Percentiles rank a stretch among this genome's conserved stretches.
phyloP scores from a whole-genome alignment of 2,888 invertebrate genomes.

The Myathropa florea region DNA sequence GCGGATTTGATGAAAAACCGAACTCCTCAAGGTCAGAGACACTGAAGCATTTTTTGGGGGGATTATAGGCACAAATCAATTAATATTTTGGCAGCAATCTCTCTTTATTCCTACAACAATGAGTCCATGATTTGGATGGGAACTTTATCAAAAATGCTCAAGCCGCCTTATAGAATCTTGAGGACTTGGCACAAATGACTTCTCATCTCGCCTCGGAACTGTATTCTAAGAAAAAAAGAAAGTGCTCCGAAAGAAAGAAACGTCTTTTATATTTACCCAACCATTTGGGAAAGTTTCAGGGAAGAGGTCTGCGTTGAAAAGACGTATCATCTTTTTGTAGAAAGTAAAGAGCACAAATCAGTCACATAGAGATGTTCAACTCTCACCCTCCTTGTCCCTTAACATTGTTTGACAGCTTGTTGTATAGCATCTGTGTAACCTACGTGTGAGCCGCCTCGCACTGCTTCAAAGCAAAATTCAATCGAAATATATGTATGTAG shows the following conservation, averaged over 20 bases:
- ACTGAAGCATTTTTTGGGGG: not conserved
- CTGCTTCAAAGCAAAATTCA: too few relatives aligned
- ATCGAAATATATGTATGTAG: too few relatives aligned
- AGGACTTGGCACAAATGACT: not conserved
- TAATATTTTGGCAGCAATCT: not conserved
- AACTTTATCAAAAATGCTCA: not conserved
- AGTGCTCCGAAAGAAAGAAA: not conserved
- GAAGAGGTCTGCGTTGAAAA: not conserved
- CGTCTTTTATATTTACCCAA: not conserved
- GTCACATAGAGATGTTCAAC: too few relatives aligned
- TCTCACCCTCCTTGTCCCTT: too few relatives aligned
- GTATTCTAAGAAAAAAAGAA: not conserved
- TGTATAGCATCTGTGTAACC: too few relatives aligned
- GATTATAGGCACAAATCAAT: not conserved
- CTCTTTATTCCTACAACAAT: not conserved
- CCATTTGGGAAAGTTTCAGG: not conserved
- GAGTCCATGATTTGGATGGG: not conserved
- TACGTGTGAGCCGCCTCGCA: too few relatives aligned
- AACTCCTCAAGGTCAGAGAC: not conserved
- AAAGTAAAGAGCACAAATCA: too few relatives aligned
- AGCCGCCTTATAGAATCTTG: not conserved
- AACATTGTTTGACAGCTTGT: too few relatives aligned
- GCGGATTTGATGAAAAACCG: not conserved
- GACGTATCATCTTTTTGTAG: not conserved
- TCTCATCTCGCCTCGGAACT: not conserved